phyloP scores from a whole-genome alignment of 2,797 vertebrate genomes.

The Acridotheres tristis region DNA sequence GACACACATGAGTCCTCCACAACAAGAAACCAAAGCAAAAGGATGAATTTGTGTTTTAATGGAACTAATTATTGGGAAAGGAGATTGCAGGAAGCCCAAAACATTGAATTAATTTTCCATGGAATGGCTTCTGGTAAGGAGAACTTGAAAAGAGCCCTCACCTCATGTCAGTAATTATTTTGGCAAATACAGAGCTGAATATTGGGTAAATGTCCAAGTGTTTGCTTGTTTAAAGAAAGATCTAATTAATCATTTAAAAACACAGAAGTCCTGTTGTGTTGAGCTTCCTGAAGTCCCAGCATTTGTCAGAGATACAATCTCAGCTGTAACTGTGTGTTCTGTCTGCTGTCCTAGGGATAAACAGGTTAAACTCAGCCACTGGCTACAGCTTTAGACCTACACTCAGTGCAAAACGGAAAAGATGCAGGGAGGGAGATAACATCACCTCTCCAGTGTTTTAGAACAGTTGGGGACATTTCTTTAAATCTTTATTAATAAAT shows the following conservation, averaged over 20 bases:
- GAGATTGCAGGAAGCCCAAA: background rate
- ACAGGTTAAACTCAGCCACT: background rate
- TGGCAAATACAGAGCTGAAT: background rate
- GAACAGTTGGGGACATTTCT: background rate
- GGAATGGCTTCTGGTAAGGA: background rate
- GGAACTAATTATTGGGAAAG: background rate
- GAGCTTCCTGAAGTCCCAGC: background rate
- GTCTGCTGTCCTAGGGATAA: background rate
- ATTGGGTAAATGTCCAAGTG: background rate
- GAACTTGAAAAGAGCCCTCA: background rate
- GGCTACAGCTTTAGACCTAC: background rate
- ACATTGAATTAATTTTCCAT: background rate
- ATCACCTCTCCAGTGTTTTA: background rate
- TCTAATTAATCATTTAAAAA: background rate
- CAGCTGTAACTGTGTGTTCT: background rate
- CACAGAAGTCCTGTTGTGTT: background rate
- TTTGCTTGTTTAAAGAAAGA: background rate
- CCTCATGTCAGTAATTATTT: background rate
- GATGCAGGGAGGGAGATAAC: background rate
- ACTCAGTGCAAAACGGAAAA: background rate
- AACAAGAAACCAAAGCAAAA: background rate
- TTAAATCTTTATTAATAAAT: background rate
- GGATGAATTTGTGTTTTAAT: background rate
- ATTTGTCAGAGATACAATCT: background rate
- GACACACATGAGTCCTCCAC: background rate